Conservation (phyloP, 2,888 invertebrate genomes). For the Hirtodrosophila histrioides region DNA sequence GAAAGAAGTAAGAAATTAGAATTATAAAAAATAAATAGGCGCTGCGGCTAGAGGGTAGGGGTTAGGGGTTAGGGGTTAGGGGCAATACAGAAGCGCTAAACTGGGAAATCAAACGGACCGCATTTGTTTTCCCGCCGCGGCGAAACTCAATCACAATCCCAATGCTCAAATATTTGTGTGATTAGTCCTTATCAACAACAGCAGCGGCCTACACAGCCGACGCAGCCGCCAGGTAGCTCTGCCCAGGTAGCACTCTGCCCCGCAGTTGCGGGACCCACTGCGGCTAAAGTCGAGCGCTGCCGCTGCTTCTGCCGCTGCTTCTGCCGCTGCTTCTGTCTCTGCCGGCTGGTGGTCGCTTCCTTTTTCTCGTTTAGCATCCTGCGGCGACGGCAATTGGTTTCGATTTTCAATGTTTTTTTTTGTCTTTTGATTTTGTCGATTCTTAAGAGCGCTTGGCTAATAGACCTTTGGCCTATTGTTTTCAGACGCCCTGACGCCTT, state of each 20-base stretch:
- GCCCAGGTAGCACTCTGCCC: constrained; percentile 8
- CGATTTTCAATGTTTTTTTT: constrained; percentile 39
- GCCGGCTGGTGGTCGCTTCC: constrained; percentile 61
- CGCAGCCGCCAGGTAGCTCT: constrained; percentile 47
- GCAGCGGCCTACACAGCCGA: constrained; percentile 18
- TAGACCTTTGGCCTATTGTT: constrained; percentile 63
- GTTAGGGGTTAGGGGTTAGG: neutral
- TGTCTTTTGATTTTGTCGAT: constrained; percentile 11
- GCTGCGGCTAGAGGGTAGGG: constrained; percentile 14
- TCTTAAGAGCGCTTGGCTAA: constrained; percentile 53
- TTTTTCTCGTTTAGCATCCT: constrained; percentile 73
- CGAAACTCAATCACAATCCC: constrained; percentile 65
- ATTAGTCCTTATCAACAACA: constrained; percentile 80
- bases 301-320: constrained; percentile 26
- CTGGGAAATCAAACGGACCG: constrained; percentile 69
- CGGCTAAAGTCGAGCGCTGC: constrained; percentile 71
- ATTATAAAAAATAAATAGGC: constrained; percentile 40
- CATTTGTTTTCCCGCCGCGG: constrained; percentile 55
- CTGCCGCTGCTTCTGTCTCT: constrained; percentile 14
- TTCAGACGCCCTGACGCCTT: constrained; percentile 82
- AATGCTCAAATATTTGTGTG: constrained; percentile 83
- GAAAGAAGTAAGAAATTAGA: constrained; percentile 67
- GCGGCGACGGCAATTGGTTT: constrained; percentile 74
- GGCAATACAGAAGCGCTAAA: constrained; percentile 82
- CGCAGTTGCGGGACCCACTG: constrained; percentile 56